These are phyloP conservation scores for Miltochrista miniata DNA, from an alignment of 2,888 invertebrate genomes.

Conservation along the genomic window DNA sequence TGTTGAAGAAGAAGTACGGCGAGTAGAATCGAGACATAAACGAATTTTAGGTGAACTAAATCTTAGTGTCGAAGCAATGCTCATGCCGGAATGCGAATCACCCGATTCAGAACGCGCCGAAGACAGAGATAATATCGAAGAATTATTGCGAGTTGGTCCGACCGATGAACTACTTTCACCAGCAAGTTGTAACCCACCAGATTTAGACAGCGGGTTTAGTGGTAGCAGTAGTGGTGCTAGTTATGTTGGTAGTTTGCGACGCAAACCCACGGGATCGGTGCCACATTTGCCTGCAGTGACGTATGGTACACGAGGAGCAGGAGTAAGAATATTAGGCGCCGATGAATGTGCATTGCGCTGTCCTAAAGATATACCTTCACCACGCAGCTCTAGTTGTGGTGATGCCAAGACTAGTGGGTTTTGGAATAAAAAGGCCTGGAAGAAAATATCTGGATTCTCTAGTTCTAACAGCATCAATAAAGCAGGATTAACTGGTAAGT, in stretches of 20 bases:
- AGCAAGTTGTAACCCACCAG: constrained; percentile 85
- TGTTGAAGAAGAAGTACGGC: constrained; percentile 92
- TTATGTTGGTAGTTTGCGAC: constrained; percentile 88
- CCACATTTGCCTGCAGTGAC: constrained; percentile 79
- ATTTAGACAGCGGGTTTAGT: constrained; percentile 92
- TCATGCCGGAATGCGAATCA: constrained; percentile 91
- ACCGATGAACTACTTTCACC: constrained; percentile 89
- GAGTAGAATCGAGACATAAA: constrained; percentile 92
- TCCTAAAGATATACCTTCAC: constrained; percentile 67
- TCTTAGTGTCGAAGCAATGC: constrained; percentile 94
- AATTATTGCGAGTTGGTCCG: constrained; percentile 87
- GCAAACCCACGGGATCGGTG: constrained; percentile 79
- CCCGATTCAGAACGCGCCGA: constrained; percentile 86
- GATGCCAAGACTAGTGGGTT: constrained; percentile 83
- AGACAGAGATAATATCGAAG: constrained; percentile 85
- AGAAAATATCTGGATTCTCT: constrained; percentile 89
- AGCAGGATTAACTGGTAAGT: constrained; percentile 86
- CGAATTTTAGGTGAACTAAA: constrained; percentile 93
- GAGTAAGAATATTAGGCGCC: constrained; percentile 74
- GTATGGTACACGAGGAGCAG: constrained; percentile 79
- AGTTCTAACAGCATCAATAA: constrained; percentile 88
- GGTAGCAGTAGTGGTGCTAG: constrained; percentile 93
- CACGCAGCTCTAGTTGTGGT: constrained; percentile 77
- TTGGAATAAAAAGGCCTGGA: constrained; percentile 91
- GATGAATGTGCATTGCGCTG: constrained; percentile 72